phyloP scores from a whole-genome alignment of 2,113 vertebrate genomes.

The Thryonomys swinderianus region DNA sequence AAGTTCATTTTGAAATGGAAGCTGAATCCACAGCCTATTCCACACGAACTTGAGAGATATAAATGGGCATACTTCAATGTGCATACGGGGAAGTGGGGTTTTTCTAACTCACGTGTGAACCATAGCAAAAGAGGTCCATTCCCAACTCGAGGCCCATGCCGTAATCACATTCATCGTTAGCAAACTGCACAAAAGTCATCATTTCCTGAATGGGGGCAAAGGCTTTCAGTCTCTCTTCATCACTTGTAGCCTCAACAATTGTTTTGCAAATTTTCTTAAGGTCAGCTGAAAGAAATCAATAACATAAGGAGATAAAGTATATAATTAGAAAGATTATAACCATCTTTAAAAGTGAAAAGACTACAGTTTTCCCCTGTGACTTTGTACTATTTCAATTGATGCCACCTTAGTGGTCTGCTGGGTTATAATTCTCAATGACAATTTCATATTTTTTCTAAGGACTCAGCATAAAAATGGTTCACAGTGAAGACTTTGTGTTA shows the following conservation, averaged over 20 bases:
- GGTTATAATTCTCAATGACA: not conserved
- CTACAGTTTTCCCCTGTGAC: not conserved
- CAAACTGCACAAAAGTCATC: constrained; percentile 97
- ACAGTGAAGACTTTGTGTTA: not conserved
- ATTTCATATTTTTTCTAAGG: not conserved
- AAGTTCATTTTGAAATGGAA: not conserved
- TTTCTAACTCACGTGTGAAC: constrained; percentile 93
- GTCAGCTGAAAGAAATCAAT: constrained; percentile 84
- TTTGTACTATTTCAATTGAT: not conserved
- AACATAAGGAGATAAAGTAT: not conserved
- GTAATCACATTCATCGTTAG: constrained; percentile 99
- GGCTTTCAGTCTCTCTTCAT: constrained; percentile 93
- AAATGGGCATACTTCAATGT: too few species aligned
- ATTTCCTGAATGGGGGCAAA: constrained; percentile 97
- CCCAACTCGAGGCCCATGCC: constrained; percentile 98
- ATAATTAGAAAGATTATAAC: not conserved
- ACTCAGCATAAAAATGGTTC: constrained; percentile 16
- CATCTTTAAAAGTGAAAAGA: not conserved
- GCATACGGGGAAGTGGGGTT: accelerated
- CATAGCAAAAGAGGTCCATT: constrained; percentile 96
- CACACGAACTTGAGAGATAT: not conserved
- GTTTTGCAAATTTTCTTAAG: constrained; percentile 95
- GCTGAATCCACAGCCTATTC: not conserved
- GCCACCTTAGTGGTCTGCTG: not conserved
- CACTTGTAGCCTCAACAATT: constrained; percentile 92